These are phyloP conservation scores for Gadus chalcogrammus DNA, from an alignment of 2,113 vertebrate species.

Conservation along the genomic window DNA sequence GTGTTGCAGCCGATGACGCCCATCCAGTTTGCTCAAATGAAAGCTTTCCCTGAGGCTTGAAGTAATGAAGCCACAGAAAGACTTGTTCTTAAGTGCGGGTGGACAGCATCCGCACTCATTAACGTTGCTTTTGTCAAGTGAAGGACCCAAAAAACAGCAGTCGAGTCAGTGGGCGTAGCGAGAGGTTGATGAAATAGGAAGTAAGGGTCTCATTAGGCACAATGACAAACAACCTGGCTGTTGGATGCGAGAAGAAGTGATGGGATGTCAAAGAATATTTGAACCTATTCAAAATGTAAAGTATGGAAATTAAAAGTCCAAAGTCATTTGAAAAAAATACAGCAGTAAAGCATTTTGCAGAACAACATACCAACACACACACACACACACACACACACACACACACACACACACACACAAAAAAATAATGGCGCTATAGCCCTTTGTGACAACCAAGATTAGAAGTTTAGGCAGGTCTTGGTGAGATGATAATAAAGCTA, in stretches of 20 bases:
- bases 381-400: background rate
- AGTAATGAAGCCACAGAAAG: no score
- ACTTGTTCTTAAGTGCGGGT: no score
- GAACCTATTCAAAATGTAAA: slow-evolving; percentile 36
- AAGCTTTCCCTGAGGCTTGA: no score
- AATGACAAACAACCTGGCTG: slow-evolving; percentile 50
- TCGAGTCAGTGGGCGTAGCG: slow-evolving; percentile 27
- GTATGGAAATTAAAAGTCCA: slow-evolving; percentile 12
- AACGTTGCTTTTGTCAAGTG: slow-evolving; percentile 37
- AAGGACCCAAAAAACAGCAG: slow-evolving; percentile 43
- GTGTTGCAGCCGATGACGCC: background rate
- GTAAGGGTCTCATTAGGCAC: slow-evolving; percentile 66
- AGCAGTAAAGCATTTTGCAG: no score
- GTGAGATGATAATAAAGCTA: no score
- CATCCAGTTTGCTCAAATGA: background rate
- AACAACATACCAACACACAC: background rate
- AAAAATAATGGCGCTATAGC: no score
- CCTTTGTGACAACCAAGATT: no score
- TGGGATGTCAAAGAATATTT: slow-evolving; percentile 9
- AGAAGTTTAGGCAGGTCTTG: no score
- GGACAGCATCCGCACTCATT: slow-evolving; percentile 15
- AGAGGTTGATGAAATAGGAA: slow-evolving; percentile 67
- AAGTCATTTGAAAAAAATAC: no score
- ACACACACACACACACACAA: slow-evolving; percentile 3
- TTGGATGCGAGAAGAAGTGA: slow-evolving; percentile 32